Conservation (phyloP, 2,797 vertebrate genomes). For the Parauchenoglanis punctatus region DNA sequence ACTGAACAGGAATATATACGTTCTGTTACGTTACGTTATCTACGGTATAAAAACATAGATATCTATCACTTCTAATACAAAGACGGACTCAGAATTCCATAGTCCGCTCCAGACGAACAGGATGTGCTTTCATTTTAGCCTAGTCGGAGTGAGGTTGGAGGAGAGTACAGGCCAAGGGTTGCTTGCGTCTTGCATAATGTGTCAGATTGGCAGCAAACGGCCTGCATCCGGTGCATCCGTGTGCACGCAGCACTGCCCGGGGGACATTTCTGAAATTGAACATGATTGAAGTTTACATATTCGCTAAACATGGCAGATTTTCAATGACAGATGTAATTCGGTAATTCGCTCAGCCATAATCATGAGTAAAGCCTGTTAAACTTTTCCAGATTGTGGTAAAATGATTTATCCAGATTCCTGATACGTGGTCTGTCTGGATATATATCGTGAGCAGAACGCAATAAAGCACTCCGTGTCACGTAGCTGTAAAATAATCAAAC, state of each 20-base stretch:
- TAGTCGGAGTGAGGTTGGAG: too few species aligned
- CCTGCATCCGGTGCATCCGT: neutral
- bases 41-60: constrained; percentile 44
- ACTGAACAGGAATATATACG: constrained; percentile 50
- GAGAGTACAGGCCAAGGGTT: neutral
- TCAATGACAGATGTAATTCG: constrained; percentile 40
- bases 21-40: constrained; percentile 61
- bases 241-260: neutral
- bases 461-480: neutral
- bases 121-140: neutral
- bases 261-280: constrained; percentile 10
- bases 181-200: neutral
- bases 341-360: constrained; percentile 37
- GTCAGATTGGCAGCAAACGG: neutral
- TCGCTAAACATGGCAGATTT: constrained; percentile 18
- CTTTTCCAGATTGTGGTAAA: constrained; percentile 49
- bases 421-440: constrained; percentile 52
- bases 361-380: constrained; percentile 37
- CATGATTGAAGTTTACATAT: constrained; percentile 37
- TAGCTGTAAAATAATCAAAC: neutral
- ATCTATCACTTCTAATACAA: constrained; percentile 53
- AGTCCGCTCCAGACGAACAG: neutral
- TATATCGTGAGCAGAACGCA: neutral
- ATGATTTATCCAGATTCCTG: constrained; percentile 53
- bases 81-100: constrained; percentile 35